Evolutionary conservation across 1,140 invertebrate species (phyloP).

Genomic region (Cotesia glomerata): DNA sequence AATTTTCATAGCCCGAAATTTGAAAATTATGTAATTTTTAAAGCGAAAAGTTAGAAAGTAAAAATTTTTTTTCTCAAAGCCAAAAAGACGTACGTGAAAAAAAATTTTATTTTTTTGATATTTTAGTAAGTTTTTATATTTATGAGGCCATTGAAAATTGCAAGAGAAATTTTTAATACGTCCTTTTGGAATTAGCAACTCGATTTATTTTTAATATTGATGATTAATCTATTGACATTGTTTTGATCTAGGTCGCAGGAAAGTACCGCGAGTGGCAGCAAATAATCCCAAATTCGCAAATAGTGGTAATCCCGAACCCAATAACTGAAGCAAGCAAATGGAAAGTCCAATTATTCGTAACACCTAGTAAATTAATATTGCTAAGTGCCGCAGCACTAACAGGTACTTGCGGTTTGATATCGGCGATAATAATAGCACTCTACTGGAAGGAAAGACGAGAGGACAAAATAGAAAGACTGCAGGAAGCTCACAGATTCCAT

Average conservation of each 20-base stretch:
- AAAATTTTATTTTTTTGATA: too few species aligned
- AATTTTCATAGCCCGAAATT: too few species aligned
- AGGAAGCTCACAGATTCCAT: constrained; percentile 88
- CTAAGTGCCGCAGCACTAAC: constrained; percentile 89
- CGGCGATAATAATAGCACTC: constrained; percentile 82
- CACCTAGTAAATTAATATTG: constrained; percentile 91
- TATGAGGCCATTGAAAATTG: too few species aligned
- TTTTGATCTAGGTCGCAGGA: constrained; percentile 44
- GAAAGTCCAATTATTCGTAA: constrained; percentile 94
- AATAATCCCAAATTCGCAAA: constrained; percentile 97
- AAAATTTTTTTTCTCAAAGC: too few species aligned
- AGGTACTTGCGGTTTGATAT: constrained; percentile 85
- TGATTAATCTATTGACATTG: constrained; percentile 9
- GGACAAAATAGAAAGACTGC: constrained; percentile 87
- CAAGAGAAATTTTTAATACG: too few species aligned
- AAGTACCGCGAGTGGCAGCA: constrained; percentile 80
- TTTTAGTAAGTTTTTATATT: too few species aligned
- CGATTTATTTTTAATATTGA: neutral
- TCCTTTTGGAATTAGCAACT: neutral
- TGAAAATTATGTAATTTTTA: too few species aligned
- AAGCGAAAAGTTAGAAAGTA: too few species aligned
- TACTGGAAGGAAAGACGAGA: constrained; percentile 94
- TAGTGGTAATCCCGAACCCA: constrained; percentile 93
- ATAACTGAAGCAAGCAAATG: constrained; percentile 79
- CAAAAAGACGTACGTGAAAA: too few species aligned